Conservation (phyloP, 2,113 vertebrate species). For the Solenodon paradoxus region DNA sequence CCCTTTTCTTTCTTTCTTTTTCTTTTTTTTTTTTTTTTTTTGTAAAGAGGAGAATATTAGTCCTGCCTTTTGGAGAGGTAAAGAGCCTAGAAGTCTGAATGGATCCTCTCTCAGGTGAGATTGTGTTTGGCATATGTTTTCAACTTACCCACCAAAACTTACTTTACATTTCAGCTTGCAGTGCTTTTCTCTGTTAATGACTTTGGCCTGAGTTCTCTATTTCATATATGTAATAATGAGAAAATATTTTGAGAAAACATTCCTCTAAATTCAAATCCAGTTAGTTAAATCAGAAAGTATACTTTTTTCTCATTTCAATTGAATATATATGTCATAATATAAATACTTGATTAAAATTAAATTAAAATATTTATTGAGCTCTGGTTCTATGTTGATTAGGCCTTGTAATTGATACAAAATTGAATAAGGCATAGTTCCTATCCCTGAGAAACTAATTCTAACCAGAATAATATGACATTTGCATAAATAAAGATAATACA, state of each 20-base stretch:
- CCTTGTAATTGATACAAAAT: not conserved
- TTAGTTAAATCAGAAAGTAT: not conserved
- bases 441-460: not conserved
- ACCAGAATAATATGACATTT: not conserved
- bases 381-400: not conserved
- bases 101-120: constrained; percentile 58
- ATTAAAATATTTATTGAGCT: not conserved
- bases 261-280: constrained; percentile 22
- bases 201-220: not conserved
- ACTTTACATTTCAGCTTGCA: not conserved
- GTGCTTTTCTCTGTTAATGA: not conserved
- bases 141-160: constrained; percentile 1
- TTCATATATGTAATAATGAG: not conserved
- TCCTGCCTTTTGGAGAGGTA: constrained; percentile 19
- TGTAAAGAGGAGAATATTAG: constrained; percentile 48
- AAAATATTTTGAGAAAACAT: not conserved
- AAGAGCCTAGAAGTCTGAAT: constrained; percentile 1
- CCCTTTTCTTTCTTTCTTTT: no score
- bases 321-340: not conserved
- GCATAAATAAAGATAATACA: not conserved
- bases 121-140: not conserved
- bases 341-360: constrained; percentile 27
- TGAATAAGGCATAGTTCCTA: not conserved
- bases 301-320: not conserved
- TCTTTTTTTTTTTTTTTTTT: not conserved